Evolutionary conservation across 2,797 vertebrate species (phyloP).

Genomic region (Falco novaeseelandiae): DNA sequence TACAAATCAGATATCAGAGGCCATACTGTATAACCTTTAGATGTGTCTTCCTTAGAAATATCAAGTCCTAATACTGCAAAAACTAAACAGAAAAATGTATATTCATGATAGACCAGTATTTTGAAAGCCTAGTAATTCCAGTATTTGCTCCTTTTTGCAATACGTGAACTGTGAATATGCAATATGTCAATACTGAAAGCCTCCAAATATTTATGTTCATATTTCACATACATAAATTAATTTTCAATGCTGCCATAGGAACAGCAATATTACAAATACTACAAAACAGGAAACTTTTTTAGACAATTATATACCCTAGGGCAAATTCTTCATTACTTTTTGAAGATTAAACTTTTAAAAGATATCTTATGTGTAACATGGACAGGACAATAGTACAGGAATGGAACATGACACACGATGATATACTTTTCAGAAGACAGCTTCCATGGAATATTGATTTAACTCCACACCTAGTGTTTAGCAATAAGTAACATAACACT

Average conservation of each 20-base stretch:
- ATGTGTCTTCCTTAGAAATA: not conserved
- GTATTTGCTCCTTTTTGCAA: not conserved
- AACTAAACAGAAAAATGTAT: not conserved
- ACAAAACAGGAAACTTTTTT: not conserved
- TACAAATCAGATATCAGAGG: not conserved
- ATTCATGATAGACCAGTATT: not conserved
- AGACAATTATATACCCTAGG: not conserved
- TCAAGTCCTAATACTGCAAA: not conserved
- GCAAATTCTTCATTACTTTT: not conserved
- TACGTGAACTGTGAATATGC: not conserved
- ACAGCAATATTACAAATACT: not conserved
- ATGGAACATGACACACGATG: not conserved
- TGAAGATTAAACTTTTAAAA: not conserved
- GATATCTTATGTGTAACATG: not conserved
- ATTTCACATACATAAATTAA: not conserved
- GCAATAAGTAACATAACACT: not conserved
- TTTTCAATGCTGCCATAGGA: not conserved
- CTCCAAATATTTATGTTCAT: not conserved
- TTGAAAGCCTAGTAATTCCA: not conserved
- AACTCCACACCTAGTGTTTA: not conserved
- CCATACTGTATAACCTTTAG: not conserved
- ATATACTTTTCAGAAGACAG: not conserved
- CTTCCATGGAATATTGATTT: not conserved
- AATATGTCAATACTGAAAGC: not conserved
- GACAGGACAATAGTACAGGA: not conserved